Conservation (phyloP, 2,888 invertebrate genomes). For the Allygus modestus region DNA sequence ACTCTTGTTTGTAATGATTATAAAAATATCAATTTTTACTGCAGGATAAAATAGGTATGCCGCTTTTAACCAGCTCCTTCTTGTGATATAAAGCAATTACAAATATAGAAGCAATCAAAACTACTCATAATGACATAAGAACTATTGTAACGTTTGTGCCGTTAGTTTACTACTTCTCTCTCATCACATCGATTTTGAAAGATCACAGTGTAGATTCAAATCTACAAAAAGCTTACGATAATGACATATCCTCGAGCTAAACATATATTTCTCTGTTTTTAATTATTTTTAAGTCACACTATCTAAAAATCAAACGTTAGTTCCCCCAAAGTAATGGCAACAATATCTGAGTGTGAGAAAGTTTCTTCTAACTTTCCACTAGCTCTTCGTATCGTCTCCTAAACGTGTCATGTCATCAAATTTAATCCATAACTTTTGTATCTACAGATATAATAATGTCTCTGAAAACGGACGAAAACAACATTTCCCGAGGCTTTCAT, state of each 20-base stretch:
- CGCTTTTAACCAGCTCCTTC: too few relatives aligned
- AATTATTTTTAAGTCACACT: not conserved
- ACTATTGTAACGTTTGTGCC: too few relatives aligned
- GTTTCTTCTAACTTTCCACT: slow-evolving; percentile 2
- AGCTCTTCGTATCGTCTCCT: not conserved
- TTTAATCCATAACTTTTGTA: not conserved
- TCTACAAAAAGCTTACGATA: not conserved
- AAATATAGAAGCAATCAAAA: too few relatives aligned
- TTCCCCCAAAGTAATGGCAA: not conserved
- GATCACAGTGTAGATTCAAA: not conserved
- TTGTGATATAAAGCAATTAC: too few relatives aligned
- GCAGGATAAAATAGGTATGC: too few relatives aligned
- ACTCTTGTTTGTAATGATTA: too few relatives aligned
- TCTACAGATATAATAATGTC: not conserved
- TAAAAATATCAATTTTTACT: too few relatives aligned
- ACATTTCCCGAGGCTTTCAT: not conserved
- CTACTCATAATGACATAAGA: too few relatives aligned
- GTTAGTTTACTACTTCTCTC: too few relatives aligned
- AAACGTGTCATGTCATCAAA: not conserved
- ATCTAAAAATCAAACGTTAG: not conserved
- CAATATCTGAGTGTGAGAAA: slow-evolving; percentile 14
- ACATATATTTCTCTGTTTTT: not conserved
- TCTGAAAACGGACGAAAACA: not conserved
- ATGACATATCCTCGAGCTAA: not conserved
- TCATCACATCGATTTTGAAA: too few relatives aligned